phyloP scores from a whole-genome alignment of 2,888 invertebrate species.

The Folsomia manolachei region DNA sequence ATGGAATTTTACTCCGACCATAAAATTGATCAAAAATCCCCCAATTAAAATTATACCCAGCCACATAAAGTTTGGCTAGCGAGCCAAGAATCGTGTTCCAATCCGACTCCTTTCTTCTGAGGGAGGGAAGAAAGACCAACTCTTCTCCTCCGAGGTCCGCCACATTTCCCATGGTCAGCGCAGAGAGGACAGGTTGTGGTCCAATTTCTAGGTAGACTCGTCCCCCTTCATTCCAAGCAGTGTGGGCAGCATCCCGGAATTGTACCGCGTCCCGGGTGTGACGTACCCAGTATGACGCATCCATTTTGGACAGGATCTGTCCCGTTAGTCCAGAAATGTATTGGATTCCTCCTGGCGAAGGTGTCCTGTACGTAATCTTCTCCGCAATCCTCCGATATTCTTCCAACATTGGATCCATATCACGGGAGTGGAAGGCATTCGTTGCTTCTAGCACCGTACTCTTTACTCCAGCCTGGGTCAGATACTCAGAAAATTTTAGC shows the following conservation, averaged over 20 bases:
- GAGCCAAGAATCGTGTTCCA: slow-evolving; percentile 24
- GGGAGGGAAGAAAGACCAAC: slow-evolving; percentile 29
- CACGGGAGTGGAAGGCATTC: slow-evolving; percentile 37
- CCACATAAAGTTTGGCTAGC: slow-evolving; percentile 29
- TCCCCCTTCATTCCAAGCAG: slow-evolving; percentile 15
- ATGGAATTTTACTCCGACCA: slow-evolving; percentile 20
- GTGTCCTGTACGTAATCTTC: not conserved
- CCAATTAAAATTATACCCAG: slow-evolving; percentile 33
- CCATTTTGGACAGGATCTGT: not conserved
- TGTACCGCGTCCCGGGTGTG: slow-evolving; percentile 38
- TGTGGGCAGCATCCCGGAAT: slow-evolving; percentile 30
- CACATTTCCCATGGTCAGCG: slow-evolving; percentile 31
- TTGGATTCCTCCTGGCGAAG: not conserved
- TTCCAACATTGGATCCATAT: slow-evolving; percentile 33
- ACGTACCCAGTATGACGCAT: slow-evolving; percentile 34
- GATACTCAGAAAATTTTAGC: slow-evolving; percentile 18
- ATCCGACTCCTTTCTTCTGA: slow-evolving; percentile 30
- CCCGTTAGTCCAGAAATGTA: not conserved
- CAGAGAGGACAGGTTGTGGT: slow-evolving; percentile 37
- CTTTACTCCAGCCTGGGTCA: slow-evolving; percentile 18
- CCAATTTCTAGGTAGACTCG: slow-evolving; percentile 37
- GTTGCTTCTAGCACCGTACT: slow-evolving; percentile 23
- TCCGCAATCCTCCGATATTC: not conserved
- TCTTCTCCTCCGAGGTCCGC: not conserved
- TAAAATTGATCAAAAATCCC: slow-evolving; percentile 23